These are phyloP conservation scores for Marronus borbonicus DNA, from an alignment of 2,888 invertebrate genomes.

Conservation along the genomic window DNA sequence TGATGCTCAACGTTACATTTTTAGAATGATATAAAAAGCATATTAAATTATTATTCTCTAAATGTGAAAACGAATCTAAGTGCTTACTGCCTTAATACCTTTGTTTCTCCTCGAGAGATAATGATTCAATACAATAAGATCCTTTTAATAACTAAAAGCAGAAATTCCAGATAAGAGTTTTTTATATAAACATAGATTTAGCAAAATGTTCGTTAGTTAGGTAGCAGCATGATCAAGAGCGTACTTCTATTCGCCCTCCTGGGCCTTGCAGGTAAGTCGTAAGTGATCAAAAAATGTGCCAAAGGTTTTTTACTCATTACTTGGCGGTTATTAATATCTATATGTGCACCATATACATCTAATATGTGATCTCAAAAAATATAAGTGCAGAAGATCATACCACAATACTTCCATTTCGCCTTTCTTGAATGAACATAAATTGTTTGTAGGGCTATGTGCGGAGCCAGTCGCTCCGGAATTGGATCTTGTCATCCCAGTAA, in stretches of 20 bases:
- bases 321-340: too few species aligned
- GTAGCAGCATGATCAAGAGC: conserved; percentile 1
- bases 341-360: too few species aligned
- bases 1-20: too few species aligned
- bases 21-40: background rate
- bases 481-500: too few species aligned
- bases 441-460: background rate
- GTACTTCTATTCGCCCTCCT: conserved; percentile 23
- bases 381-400: too few species aligned
- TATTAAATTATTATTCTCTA: conserved; percentile 1
- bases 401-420: too few species aligned
- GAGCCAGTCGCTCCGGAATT: background rate
- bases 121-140: conserved; percentile 38
- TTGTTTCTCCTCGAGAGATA: conserved; percentile 32
- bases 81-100: background rate
- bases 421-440: background rate
- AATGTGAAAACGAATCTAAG: conserved; percentile 1
- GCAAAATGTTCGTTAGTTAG: background rate
- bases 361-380: too few species aligned
- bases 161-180: conserved; percentile 26
- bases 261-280: conserved; percentile 21
- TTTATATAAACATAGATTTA: conserved; percentile 31
- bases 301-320: too few species aligned
- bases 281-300: background rate
- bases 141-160: conserved; percentile 27